phyloP scores from a whole-genome alignment of 2,113 vertebrate genomes.

The Amphiprion percula region DNA sequence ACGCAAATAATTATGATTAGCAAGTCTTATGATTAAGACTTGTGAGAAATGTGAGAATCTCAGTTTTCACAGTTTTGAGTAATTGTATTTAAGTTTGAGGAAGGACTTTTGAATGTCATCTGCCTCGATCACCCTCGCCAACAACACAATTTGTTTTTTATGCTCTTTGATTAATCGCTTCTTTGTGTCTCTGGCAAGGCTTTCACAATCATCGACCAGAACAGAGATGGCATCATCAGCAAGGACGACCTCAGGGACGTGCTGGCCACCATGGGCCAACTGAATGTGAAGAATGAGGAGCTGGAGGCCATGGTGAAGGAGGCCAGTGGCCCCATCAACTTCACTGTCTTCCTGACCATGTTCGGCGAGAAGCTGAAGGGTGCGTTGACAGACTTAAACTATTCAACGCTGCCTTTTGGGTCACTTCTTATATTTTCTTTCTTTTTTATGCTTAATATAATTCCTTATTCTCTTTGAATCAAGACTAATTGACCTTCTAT shows the following conservation, averaged over 20 bases:
- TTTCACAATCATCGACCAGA: constrained; percentile 96
- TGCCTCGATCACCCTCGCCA: neutral
- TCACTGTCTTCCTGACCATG: constrained; percentile 95
- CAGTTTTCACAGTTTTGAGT: constrained; percentile 16
- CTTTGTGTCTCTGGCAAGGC: constrained; percentile 79
- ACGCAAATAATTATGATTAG: constrained; percentile 33
- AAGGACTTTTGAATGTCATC: neutral
- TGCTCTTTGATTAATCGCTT: neutral
- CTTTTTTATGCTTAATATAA: neutral
- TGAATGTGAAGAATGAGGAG: constrained; percentile 94
- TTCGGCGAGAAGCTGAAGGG: constrained; percentile 97
- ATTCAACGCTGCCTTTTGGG: neutral
- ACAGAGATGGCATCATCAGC: constrained; percentile 94
- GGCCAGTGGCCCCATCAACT: constrained; percentile 94
- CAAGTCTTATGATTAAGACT: constrained; percentile 34
- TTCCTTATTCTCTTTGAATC: neutral
- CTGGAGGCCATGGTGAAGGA: constrained; percentile 94
- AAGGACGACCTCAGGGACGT: constrained; percentile 93
- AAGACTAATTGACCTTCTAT: constrained; percentile 6
- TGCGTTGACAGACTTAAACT: constrained; percentile 52
- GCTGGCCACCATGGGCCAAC: constrained; percentile 91
- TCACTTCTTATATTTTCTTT: neutral
- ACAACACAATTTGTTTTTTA: neutral
- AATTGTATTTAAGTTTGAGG: neutral
- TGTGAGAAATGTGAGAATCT: constrained; percentile 40